Evolutionary conservation across 2,797 vertebrate species (phyloP).

Genomic region (Centroberyx gerrardi): DNA sequence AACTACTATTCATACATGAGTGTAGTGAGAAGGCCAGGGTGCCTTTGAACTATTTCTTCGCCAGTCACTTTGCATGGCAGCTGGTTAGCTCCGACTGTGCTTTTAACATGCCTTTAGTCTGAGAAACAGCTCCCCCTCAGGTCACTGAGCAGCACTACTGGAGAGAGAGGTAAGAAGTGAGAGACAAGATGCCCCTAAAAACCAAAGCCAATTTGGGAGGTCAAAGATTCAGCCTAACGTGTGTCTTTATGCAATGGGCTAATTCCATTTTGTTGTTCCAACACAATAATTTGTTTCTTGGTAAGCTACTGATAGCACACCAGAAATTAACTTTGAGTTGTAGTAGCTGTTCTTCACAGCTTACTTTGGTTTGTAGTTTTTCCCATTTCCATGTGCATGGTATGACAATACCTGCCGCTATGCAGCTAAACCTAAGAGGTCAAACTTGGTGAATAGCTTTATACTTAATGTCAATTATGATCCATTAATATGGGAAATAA

Average conservation of each 20-base stretch:
- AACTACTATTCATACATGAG: too few species aligned
- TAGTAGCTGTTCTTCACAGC: too few species aligned
- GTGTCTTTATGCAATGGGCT: background rate
- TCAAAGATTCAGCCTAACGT: background rate
- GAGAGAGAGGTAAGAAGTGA: background rate
- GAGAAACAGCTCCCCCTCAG: background rate
- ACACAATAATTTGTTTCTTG: background rate
- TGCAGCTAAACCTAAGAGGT: background rate
- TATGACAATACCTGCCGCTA: background rate
- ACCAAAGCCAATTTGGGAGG: background rate
- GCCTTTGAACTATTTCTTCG: too few species aligned
- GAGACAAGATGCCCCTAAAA: background rate
- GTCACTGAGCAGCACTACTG: constrained; percentile 15
- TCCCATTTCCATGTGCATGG: background rate
- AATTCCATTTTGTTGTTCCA: too few species aligned
- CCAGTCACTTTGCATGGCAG: too few species aligned
- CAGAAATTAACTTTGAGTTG: background rate
- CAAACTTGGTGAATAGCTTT: background rate
- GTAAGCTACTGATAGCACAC: background rate
- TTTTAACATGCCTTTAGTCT: background rate
- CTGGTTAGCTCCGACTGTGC: too few species aligned
- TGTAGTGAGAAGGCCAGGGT: too few species aligned
- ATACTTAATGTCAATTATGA: background rate
- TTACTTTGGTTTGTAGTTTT: too few species aligned
- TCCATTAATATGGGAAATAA: too few species aligned